A percentile compares a stretch with the other conserved stretches of the same genome.
Conservation (phyloP, 2,888 invertebrate genomes). For the Drosophila aldrichi region DNA sequence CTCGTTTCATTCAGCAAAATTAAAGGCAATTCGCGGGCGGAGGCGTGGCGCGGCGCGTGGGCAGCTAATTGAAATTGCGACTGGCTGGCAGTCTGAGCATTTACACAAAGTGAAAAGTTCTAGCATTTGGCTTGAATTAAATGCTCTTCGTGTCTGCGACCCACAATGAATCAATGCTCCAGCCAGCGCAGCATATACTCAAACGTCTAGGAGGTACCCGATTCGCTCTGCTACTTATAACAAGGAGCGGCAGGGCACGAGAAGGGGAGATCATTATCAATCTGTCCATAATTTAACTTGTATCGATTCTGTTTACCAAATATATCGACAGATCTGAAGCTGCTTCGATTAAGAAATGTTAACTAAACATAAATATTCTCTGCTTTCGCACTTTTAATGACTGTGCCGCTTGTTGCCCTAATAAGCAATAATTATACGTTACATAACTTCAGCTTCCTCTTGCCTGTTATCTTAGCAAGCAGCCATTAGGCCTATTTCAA, state of each 20-base stretch:
- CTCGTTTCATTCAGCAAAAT: slow-evolving; percentile 36
- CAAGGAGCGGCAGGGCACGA: too few species aligned
- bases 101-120: slow-evolving; percentile 46
- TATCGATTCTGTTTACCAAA: neutral
- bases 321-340: neutral
- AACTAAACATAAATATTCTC: neutral
- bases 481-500: neutral
- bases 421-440: neutral
- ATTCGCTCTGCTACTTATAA: too few species aligned
- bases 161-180: neutral
- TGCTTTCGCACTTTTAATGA: neutral
- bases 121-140: slow-evolving; percentile 6
- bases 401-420: neutral
- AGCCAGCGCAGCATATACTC: neutral
- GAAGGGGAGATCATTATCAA: too few species aligned
- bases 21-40: slow-evolving; percentile 34
- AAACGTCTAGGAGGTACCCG: neutral
- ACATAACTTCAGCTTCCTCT: neutral
- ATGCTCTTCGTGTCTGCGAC: neutral
- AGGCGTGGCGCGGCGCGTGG: slow-evolving; percentile 13
- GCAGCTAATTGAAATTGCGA: slow-evolving; percentile 49
- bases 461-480: neutral
- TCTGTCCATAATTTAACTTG: neutral
- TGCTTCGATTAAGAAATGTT: neutral
- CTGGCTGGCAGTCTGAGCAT: slow-evolving; percentile 23